Conservation (phyloP, 2,888 invertebrate species). For the Cantharis lateralis region DNA sequence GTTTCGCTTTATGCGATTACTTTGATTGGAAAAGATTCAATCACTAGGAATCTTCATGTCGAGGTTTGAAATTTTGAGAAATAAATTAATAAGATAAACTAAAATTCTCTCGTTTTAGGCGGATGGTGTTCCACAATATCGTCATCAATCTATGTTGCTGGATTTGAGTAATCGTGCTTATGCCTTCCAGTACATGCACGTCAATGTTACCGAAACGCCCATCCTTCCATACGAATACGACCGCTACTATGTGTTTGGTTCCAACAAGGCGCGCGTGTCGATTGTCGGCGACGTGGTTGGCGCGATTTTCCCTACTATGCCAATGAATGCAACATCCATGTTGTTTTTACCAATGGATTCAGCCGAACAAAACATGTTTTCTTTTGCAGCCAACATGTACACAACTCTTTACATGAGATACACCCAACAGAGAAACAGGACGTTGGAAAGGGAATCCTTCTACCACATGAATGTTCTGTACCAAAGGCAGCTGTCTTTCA, state of each 20-base stretch:
- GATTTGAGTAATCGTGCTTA: slow-evolving; percentile 92
- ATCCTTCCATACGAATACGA: slow-evolving; percentile 89
- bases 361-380: slow-evolving; percentile 95
- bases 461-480: slow-evolving; percentile 88
- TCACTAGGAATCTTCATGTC: slow-evolving; percentile 69
- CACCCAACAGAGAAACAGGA: slow-evolving; percentile 85
- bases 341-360: slow-evolving; percentile 85
- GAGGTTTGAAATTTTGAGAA: too few relatives aligned
- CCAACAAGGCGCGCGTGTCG: slow-evolving; percentile 82
- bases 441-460: slow-evolving; percentile 80
- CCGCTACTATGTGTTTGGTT: slow-evolving; percentile 92
- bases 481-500: slow-evolving; percentile 88
- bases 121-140: slow-evolving; percentile 89
- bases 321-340: slow-evolving; percentile 83
- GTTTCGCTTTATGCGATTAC: slow-evolving; percentile 79
- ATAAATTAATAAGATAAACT: too few relatives aligned
- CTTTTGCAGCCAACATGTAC: slow-evolving; percentile 93
- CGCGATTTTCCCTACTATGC: slow-evolving; percentile 91
- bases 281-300: slow-evolving; percentile 91
- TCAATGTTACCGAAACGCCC: slow-evolving; percentile 92
- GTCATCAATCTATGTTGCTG: slow-evolving; percentile 89
- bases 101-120: slow-evolving; percentile 58
- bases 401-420: slow-evolving; percentile 88
- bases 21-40: slow-evolving; percentile 73
- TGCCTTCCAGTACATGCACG: slow-evolving; percentile 93